Evolutionary conservation across 2,113 vertebrate genomes (phyloP), one percentile per base, ranked within the genome.

Genomic region (Nothocercus julius): DNA sequence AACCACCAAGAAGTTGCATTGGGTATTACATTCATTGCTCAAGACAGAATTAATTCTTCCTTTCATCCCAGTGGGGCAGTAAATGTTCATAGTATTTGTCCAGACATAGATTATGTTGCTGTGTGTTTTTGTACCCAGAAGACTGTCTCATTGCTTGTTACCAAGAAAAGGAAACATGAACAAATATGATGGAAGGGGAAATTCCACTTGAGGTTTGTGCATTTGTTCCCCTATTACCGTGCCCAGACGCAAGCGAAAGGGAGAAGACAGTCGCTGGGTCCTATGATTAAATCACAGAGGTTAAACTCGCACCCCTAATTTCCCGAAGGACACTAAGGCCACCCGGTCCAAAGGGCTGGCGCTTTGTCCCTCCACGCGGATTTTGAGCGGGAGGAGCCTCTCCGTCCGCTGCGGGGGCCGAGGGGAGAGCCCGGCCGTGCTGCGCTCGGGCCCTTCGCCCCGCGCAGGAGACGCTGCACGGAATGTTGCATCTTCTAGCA

Each of bases 131-230:
- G 36, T 70, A 22, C 73, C 72, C 22, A 54, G 47, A 76, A 89
- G 86, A 62, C 27, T 32, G 45, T 24, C 25, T 72, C 40, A 6
- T 47, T 63, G 19, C 25, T 59, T 40, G 19, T 54, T 54, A 56
- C 24, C 27, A 45, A 66, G 74, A 47, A 64, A 42, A 82, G 69
- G 32, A 92, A 91, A 82, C 6, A 12, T 54, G 40, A 82, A 69
- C 82, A 78, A 64, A 70, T 42, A 32, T 79, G 40, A 84, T 47
- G 30, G 44, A 74, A 90, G 84, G 38, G 16, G 17, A 90, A 76
- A 47, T 64, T 81, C 61, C 0, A 3, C 36, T 25, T 72, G 61
- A 79, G 42, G 18, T 40, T 66, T 64, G 27, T 51, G 34, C n/a
- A 16, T 27, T 86, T 63, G 11, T 34, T 75, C 73, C 18, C 40